These are phyloP conservation scores for Electrona antarctica DNA, from an alignment of 2,113 vertebrate genomes.

Conservation along the genomic window DNA sequence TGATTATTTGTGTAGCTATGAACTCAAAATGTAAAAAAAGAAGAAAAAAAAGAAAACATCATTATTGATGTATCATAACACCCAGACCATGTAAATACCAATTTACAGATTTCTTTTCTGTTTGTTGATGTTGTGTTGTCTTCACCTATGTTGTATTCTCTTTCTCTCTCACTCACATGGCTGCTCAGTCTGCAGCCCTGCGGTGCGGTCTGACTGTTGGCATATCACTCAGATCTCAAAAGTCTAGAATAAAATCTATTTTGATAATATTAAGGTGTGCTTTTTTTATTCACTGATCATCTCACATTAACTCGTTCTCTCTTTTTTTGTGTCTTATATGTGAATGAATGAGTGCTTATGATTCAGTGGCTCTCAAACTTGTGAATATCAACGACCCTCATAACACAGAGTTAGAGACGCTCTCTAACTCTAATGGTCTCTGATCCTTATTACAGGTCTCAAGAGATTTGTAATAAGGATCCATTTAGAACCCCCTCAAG, in stretches of 20 bases:
- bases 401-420: no score
- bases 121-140: constrained; percentile 74
- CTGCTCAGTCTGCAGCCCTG: constrained; percentile 86
- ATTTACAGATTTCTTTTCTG: constrained; percentile 85
- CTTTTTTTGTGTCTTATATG: no score
- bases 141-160: constrained; percentile 77
- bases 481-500: no score
- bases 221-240: constrained; percentile 95
- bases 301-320: no score
- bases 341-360: no score
- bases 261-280: constrained; percentile 90
- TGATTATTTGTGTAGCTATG: constrained; percentile 91
- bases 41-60: constrained; percentile 43
- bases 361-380: no score
- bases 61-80: constrained; percentile 87
- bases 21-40: constrained; percentile 83
- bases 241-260: constrained; percentile 99
- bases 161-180: constrained; percentile 83
- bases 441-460: no score
- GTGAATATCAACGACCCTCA: no score
- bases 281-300: constrained; percentile 50
- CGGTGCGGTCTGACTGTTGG: constrained; percentile 92
- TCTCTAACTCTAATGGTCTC: no score
- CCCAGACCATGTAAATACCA: constrained; percentile 92
- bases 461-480: no score